Conservation (phyloP, 2,888 invertebrate genomes). For the Diplazon laetatorius region DNA sequence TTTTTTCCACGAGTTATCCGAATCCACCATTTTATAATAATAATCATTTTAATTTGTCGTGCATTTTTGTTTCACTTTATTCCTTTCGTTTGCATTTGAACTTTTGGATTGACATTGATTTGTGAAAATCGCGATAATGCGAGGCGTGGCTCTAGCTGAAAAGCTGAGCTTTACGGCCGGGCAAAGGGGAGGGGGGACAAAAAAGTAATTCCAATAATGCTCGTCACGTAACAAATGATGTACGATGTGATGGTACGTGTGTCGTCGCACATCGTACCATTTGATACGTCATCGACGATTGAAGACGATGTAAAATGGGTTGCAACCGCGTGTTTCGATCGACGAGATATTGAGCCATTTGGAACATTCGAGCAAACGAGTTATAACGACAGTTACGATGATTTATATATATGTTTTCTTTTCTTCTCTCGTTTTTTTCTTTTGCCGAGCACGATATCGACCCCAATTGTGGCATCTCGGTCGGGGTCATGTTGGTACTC, state of each 20-base stretch:
- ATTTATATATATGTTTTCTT: slow-evolving; percentile 19
- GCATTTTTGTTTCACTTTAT: too few relatives aligned
- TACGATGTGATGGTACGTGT: neutral
- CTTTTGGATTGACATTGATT: slow-evolving; percentile 6
- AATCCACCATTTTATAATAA: too few relatives aligned
- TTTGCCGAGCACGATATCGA: slow-evolving; percentile 46
- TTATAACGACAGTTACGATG: too few relatives aligned
- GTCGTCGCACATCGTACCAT: neutral
- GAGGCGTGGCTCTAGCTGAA: slow-evolving; percentile 23
- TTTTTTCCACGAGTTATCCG: slow-evolving; percentile 8
- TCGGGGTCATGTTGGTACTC: slow-evolving; percentile 61
- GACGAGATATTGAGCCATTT: too few relatives aligned
- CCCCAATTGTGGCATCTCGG: slow-evolving; percentile 59
- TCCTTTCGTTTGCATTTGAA: too few relatives aligned
- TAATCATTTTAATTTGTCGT: too few relatives aligned
- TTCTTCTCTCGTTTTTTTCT: too few relatives aligned
- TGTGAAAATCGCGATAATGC: slow-evolving; percentile 28
- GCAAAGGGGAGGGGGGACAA: too few relatives aligned
- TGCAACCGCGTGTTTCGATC: too few relatives aligned
- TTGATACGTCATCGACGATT: too few relatives aligned
- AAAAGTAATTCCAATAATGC: neutral
- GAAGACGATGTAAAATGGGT: too few relatives aligned
- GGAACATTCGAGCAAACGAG: too few relatives aligned
- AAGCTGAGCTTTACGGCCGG: neutral
- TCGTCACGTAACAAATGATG: slow-evolving; percentile 1